Evolutionary conservation across 2,113 vertebrate species (phyloP), one percentile per base, ranked within the genome.

Genomic region (Pao palembangensis): DNA sequence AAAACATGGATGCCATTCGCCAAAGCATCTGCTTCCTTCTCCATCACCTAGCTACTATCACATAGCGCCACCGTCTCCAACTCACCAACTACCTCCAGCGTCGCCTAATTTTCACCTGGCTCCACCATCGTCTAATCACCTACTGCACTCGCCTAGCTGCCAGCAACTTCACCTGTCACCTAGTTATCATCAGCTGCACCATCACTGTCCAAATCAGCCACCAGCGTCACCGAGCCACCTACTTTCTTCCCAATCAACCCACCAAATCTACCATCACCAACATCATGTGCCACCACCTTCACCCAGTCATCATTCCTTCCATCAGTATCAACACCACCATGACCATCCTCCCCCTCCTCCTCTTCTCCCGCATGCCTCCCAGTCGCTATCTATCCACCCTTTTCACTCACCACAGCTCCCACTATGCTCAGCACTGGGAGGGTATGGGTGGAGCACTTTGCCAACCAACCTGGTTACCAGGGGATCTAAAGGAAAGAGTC

Each of bases 391-490:
- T 0, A 86, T 87, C 51, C 86, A 89, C 53, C 85, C 86, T 6
- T 85, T 87, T 19, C 75, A 83, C 59, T 87, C 83, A 0, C 71
- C 86, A 16, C 85, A 85, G 58, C 63, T 82, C 4, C 72, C 79
- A 6, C 74, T 85, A 21, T 82, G 72, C 55, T 55, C 59, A 1
- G 79, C 0, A 38, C 74, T 56, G 77, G 85, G 61, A 0, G 75
- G 88, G 14, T 91, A 88, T 49, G 87, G 87, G 1, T 92, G 91
- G 31, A 91, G 83, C 71, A 92, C 92, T 0, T 75, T 93, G 69
- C 93, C 93, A 0, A 81, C 89, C 42, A 79, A 77, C 51, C 81
- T 88, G 46, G 60, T 79, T 75, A 91, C 83, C 57, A 88, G 67
- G 34, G 57, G 58, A 34, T 66, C 90, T 55, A 75, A 84, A 61